Evolutionary conservation across 2,113 vertebrate species (phyloP).

Genomic region (Mus spicilegus): DNA sequence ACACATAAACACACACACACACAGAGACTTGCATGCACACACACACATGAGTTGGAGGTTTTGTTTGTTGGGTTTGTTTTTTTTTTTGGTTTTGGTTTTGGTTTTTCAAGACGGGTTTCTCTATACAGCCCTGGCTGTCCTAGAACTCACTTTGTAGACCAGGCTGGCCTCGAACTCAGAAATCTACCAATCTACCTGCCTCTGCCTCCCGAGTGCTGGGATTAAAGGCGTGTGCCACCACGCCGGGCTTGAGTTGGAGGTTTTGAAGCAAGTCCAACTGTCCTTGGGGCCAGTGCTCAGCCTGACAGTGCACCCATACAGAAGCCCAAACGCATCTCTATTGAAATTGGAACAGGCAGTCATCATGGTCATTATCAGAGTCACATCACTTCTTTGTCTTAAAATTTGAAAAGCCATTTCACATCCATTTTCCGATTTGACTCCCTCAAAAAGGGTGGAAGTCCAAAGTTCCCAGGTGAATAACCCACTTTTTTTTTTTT

Average conservation of each 20-base stretch:
- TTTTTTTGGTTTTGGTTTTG: too few relatives aligned
- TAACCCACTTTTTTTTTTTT: background rate
- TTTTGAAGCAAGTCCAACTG: background rate
- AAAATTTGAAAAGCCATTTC: background rate
- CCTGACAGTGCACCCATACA: background rate
- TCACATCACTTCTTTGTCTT: background rate
- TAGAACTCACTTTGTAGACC: too few relatives aligned
- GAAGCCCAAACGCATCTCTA: background rate
- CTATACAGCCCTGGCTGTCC: too few relatives aligned
- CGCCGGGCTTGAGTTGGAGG: too few relatives aligned
- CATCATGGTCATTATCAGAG: background rate
- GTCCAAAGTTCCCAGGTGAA: slow-evolving; percentile 22
- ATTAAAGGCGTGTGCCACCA: too few relatives aligned
- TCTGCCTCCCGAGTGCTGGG: too few relatives aligned
- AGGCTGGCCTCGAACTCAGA: too few relatives aligned
- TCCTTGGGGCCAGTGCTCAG: background rate
- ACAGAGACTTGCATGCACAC: background rate
- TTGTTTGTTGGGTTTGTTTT: background rate
- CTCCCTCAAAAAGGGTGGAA: background rate
- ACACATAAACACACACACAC: background rate
- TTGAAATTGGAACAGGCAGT: background rate
- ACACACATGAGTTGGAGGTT: background rate
- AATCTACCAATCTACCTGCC: too few relatives aligned
- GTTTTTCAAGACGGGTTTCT: too few relatives aligned
- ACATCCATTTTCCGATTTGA: background rate